Base-by-base conservation (phyloP, 1,140 invertebrate species). In the Drosophila athabasca region DNA sequence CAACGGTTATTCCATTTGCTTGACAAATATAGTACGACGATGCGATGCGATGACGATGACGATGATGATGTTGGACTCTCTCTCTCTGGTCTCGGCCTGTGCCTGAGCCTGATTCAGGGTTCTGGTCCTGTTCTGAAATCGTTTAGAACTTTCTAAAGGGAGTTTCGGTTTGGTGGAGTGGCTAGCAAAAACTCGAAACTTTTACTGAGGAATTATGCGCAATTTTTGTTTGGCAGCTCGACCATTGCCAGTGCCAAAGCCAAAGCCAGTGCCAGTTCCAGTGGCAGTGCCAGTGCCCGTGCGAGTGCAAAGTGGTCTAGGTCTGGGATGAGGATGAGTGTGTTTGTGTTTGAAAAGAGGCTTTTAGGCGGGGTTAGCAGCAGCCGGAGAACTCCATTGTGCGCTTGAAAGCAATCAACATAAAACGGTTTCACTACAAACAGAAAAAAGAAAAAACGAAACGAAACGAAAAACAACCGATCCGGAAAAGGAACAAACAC, bases 1-100 rank as follows among this genome's bases (percentile, higher is more conserved):
- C 83, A 88, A 79, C 79, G 79, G 83, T 83, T 89, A 83, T 87
- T 87, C 83, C 83, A 87, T 87, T 87, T 87, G 79, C 83, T 89
- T 89, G 83, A 87, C 83, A 87, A 87, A 87, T 88, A 87, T 73
- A 19, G 17, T 19, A 87, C 83, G 74, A 71, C 62, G 79, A 75
- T 61, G 60, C 62, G 79, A 75, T 61, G 60, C 31, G 62, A 13
- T 50, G 55, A 31, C 22, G 58, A 48, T 39, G 31, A n/a, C 3
- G 41, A 44, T 39, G 31, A n/a, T 2, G 41, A 44, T 11, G 22
- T 11, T 15, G 49, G 17, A 11, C n/a, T n/a, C 24, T 72, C 31
- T 11, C 9, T 39, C 8, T 35, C 7, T 35, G 41, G 46, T 6
- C 19, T 41, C 57, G 43, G 15, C n/a, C 17, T 41, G 6, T 51